phyloP scores from a whole-genome alignment of 2,888 invertebrate species.

The Idaea aversata region DNA sequence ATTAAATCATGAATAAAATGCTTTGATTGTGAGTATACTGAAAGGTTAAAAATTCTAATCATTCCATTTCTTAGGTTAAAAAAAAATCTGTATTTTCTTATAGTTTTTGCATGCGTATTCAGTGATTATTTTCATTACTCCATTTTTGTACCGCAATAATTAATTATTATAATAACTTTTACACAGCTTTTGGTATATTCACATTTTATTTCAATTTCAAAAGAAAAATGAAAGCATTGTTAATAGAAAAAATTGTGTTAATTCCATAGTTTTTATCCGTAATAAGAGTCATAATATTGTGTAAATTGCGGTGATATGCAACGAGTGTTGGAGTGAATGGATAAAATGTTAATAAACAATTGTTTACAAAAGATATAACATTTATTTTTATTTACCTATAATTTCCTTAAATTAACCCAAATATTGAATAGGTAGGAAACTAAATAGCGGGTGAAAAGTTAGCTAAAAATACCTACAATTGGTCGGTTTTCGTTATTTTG shows the following conservation, averaged over 20 bases:
- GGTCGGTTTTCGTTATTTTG: too few relatives aligned
- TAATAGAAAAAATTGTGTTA: slow-evolving; percentile 56
- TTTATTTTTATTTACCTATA: slow-evolving; percentile 54
- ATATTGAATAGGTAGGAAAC: background rate
- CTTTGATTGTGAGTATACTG: slow-evolving; percentile 71
- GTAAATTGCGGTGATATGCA: slow-evolving; percentile 69
- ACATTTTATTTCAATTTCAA: slow-evolving; percentile 60
- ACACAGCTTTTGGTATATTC: slow-evolving; percentile 71
- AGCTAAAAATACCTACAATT: too few relatives aligned
- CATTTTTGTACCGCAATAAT: slow-evolving; percentile 23
- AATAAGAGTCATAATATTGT: slow-evolving; percentile 75
- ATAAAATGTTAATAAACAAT: slow-evolving; percentile 82
- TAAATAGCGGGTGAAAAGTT: slow-evolving; percentile 3
- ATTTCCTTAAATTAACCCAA: slow-evolving; percentile 1
- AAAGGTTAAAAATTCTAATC: slow-evolving; percentile 69
- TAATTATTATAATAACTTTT: background rate
- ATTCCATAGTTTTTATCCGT: slow-evolving; percentile 70
- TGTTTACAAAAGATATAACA: slow-evolving; percentile 78
- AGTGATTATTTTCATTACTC: slow-evolving; percentile 48
- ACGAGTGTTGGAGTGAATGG: slow-evolving; percentile 50
- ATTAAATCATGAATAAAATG: slow-evolving; percentile 57
- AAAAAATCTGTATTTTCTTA: slow-evolving; percentile 62
- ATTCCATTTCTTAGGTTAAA: slow-evolving; percentile 71
- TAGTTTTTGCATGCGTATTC: slow-evolving; percentile 66
- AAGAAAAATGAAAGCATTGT: slow-evolving; percentile 77